Percentiles rank a stretch among this genome's conserved stretches.
phyloP scores from a whole-genome alignment of 2,888 invertebrate genomes.

The Drosophila mayaguana region DNA sequence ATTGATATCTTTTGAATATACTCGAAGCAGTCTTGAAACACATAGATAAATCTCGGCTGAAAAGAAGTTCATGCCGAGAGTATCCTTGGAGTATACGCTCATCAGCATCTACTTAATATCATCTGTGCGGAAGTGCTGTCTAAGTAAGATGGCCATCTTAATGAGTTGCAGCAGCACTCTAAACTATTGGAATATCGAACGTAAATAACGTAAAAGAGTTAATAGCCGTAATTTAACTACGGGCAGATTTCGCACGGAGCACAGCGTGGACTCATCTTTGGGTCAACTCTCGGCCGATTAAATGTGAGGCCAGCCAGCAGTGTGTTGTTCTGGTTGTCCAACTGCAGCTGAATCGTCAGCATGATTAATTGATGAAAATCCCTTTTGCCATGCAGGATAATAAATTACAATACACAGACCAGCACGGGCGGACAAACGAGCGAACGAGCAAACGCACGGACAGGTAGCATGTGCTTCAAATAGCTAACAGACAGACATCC shows the following conservation, averaged over 20 bases:
- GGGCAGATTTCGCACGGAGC: slow-evolving; percentile 15
- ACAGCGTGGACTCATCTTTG: slow-evolving; percentile 5
- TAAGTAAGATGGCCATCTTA: slow-evolving; percentile 3
- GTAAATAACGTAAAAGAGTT: slow-evolving; percentile 15
- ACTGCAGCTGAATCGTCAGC: slow-evolving; percentile 75
- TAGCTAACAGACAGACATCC: slow-evolving; percentile 46
- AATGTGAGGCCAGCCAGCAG: slow-evolving; percentile 41
- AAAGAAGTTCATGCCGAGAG: background rate
- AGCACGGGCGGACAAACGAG: slow-evolving; percentile 16
- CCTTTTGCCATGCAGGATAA: slow-evolving; percentile 80
- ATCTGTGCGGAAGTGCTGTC: background rate
- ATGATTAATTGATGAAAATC: slow-evolving; percentile 81
- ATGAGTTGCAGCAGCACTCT: slow-evolving; percentile 4
- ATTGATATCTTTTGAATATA: slow-evolving; percentile 41
- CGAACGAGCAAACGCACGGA: slow-evolving; percentile 33
- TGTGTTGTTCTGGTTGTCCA: slow-evolving; percentile 59
- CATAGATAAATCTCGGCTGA: background rate
- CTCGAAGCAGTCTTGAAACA: slow-evolving; percentile 1
- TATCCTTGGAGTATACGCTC: background rate
- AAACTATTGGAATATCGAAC: slow-evolving; percentile 10
- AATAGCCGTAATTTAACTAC: slow-evolving; percentile 25
- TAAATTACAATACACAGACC: slow-evolving; percentile 71
- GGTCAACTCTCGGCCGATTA: slow-evolving; percentile 47
- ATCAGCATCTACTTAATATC: slow-evolving; percentile 1
- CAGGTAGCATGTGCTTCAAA: slow-evolving; percentile 73